These are phyloP conservation scores for Macrobrachium nipponense DNA, from an alignment of 1,140 invertebrate genomes.

Conservation along the genomic window DNA sequence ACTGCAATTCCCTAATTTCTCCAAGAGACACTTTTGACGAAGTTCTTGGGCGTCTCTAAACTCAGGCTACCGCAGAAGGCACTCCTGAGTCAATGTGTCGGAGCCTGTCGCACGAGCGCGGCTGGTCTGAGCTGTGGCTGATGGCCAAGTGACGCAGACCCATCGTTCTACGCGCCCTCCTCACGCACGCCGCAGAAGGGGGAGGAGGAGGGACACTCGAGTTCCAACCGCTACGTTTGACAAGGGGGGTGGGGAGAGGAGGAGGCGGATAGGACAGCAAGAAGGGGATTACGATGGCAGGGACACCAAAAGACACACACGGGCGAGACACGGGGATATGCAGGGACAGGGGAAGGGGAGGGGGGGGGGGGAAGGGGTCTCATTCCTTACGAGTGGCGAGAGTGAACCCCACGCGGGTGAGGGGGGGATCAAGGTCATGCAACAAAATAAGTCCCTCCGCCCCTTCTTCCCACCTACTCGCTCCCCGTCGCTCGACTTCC, in stretches of 20 bases:
- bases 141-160: slow-evolving; percentile 45
- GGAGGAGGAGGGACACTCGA: background rate
- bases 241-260: background rate
- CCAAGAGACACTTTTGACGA: background rate
- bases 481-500: background rate
- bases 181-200: slow-evolving; percentile 42
- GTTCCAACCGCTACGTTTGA: background rate
- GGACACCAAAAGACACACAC: background rate
- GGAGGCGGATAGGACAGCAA: background rate
- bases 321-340: background rate
- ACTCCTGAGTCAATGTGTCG: slow-evolving; percentile 35
- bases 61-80: slow-evolving; percentile 53
- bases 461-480: background rate
- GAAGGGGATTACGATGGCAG: background rate
- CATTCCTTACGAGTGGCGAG: background rate
- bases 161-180: slow-evolving; percentile 46
- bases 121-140: slow-evolving; percentile 53
- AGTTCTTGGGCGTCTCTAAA: background rate
- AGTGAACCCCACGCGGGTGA: background rate
- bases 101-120: slow-evolving; percentile 43
- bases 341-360: background rate
- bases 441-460: background rate
- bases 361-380: background rate
- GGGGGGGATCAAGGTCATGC: slow-evolving; percentile 41
- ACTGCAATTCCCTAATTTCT: no score